phyloP scores from a whole-genome alignment of 1,140 invertebrate genomes.

The Colletes gigas region DNA sequence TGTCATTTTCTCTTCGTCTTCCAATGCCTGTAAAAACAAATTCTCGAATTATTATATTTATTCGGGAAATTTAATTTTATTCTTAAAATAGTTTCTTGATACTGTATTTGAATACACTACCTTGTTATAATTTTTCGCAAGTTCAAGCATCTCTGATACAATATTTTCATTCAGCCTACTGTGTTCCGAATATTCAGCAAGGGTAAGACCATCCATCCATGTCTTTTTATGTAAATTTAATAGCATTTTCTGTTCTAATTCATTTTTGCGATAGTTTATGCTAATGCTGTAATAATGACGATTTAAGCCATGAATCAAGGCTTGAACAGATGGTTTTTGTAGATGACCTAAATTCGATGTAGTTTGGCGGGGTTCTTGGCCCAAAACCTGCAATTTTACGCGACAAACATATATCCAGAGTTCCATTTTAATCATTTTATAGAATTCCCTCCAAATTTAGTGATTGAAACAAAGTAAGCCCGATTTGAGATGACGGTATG shows the following conservation, averaged over 20 bases:
- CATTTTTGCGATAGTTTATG: slow-evolving; percentile 99
- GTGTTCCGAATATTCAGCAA: slow-evolving; percentile 97
- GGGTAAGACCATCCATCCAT: slow-evolving; percentile 98
- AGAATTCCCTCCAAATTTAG: too few relatives aligned
- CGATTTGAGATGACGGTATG: too few relatives aligned
- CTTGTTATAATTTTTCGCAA: slow-evolving; percentile 99
- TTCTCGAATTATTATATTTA: slow-evolving; percentile 21
- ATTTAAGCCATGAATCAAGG: slow-evolving; percentile 98
- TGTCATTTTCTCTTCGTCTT: slow-evolving; percentile 99
- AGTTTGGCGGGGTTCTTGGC: slow-evolving; percentile 99
- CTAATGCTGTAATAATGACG: slow-evolving; percentile 99
- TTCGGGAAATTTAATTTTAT: background rate
- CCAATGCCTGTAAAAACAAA: slow-evolving; percentile 86
- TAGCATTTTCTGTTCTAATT: slow-evolving; percentile 99
- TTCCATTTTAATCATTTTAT: too few relatives aligned
- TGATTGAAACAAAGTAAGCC: too few relatives aligned
- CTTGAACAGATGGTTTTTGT: slow-evolving; percentile 99
- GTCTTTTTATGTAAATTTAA: slow-evolving; percentile 99
- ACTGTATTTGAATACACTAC: slow-evolving; percentile 75
- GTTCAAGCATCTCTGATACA: slow-evolving; percentile 97
- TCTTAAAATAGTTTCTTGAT: slow-evolving; percentile 29
- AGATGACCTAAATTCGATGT: slow-evolving; percentile 99
- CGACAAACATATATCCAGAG: background rate
- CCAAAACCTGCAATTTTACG: slow-evolving; percentile 85
- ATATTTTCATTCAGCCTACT: slow-evolving; percentile 95